Evolutionary conservation across 2,797 vertebrate genomes (phyloP), one percentile per base, ranked within the genome.

Genomic region (Chrosomus eos): DNA sequence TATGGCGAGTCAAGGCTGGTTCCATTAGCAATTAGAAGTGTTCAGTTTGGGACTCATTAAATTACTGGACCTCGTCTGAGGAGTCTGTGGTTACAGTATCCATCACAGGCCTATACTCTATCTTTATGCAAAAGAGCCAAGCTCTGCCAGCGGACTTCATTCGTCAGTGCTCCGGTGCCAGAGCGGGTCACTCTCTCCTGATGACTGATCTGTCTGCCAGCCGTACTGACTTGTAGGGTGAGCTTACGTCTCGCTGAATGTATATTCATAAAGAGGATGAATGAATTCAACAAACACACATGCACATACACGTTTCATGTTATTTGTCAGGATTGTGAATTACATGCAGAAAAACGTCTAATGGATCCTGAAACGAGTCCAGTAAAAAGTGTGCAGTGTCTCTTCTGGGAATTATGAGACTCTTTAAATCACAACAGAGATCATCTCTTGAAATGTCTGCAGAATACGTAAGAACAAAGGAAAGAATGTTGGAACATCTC

Each of bases 1-100:
- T 92, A 93, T 90, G 92, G 90, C 92, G 90, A 93, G 91, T 94
- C 93, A 88, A 89, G 90, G 88, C 88, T 86, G 85, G 93, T 93
- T 94, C 93, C 93, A 92, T 93, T 93, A 92, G 91, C 93, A 93
- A 93, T 95, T 95, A 94, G 92, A 89, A 89, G 90, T 86, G 90
- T 91, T 92, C 92, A 92, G 92, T 93, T 93, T 92, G 88, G 91
- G 91, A 95, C 94, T 92, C 94, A 95, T 94, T 92, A 92, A 94
- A 94, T 94, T 94, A 94, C 88, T 83, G 90, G 91, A 91, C 91
- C 90, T 90, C 90, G 55, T 82, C 68, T 76, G 77, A 70, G 80
- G 82, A 74, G 74, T 86, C 79, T 81, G 53, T 76, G 70, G n/a
- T 60, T 86, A 77, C 60, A 43, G 66, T 76, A 88, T 87, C 75